Base-by-base conservation (phyloP, 2,113 vertebrate genomes). In the Oenanthe oenanthe region DNA sequence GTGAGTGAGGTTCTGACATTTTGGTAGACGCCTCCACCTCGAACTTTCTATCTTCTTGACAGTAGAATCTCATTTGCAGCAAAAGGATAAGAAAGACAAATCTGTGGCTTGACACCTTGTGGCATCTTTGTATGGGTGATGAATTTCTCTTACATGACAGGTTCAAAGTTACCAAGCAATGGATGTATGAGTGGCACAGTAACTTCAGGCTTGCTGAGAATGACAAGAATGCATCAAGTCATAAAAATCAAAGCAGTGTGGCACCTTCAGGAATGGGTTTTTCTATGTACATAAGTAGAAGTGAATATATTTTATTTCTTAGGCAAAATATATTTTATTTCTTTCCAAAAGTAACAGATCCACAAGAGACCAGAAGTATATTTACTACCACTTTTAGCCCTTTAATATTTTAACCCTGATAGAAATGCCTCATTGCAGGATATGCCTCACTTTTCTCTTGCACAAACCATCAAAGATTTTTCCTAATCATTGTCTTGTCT, bases 61-160 rank as follows among this genome's bases (percentile, higher is more conserved):
- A 98, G 95, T 66, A 90, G 97, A 97, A 95, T 96, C 89, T 97
- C 89, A 97, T 98, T 97, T 97, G 83, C 88, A 96, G 94, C 73
- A 87, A 94, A 96, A 93, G 82, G 61, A 96, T 97, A 95, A 97
- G 96, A 98, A 97, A 97, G 97, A 97, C 90, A 97, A 97, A 97
- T 97, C 74, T 96, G 65, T 94, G 87, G 74, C 89, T 95, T 96
- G 96, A 97, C 97, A 97, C 89, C 73, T 95, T 94, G 74, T 96
- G 97, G 97, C 79, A 26, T 96, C 80, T 97, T 92, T 96, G 93
- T 78, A 48, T 95, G 88, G 81, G 40, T 97, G 93, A 98, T 96
- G 93, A 96, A 97, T 97, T 85, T 95, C 83, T 95, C 87, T 94
- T 97, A 97, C 70, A 94, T 91, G 91, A 75, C 68, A 96, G 57